Percentiles rank a stretch among this genome's conserved stretches.
Conservation (phyloP, 2,113 vertebrate species). For the Cynoglossus semilaevis region DNA sequence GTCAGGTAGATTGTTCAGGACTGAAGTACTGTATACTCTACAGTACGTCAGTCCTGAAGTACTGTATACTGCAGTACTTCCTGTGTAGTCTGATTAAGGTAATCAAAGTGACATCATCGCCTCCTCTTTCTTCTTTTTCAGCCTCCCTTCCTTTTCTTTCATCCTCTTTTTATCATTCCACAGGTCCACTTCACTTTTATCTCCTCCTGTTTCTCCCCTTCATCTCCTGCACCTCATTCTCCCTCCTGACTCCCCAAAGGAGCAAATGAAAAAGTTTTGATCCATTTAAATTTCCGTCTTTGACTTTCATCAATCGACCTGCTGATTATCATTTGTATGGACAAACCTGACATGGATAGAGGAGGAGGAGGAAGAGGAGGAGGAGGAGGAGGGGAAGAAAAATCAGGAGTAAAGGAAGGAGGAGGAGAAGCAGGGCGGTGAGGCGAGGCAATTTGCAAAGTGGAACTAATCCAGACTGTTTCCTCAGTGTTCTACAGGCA, state of each 20-base stretch:
- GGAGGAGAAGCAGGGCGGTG: constrained; percentile 20
- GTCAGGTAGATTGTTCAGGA: too few relatives aligned
- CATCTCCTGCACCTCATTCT: background rate
- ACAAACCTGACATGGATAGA: constrained; percentile 22
- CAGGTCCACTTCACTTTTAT: background rate
- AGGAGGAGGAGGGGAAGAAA: background rate
- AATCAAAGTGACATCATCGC: too few relatives aligned
- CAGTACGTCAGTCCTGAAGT: too few relatives aligned
- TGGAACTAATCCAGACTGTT: constrained; percentile 54
- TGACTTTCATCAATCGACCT: constrained; percentile 45
- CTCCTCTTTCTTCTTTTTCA: too few relatives aligned
- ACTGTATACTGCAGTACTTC: too few relatives aligned
- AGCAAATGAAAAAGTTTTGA: constrained; percentile 14
- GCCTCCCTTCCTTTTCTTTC: background rate
- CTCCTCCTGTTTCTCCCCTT: background rate
- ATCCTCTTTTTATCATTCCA: background rate
- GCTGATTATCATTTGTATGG: constrained; percentile 39
- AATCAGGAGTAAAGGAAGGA: background rate
- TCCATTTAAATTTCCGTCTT: constrained; percentile 15
- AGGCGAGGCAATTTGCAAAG: constrained; percentile 58
- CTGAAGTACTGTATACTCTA: too few relatives aligned
- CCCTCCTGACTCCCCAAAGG: background rate
- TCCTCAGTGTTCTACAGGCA: constrained; percentile 46
- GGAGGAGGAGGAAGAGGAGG: too few relatives aligned
- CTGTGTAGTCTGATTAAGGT: too few relatives aligned